These are phyloP conservation scores for Limonius californicus DNA, from an alignment of 1,140 invertebrate genomes.

Conservation along the genomic window DNA sequence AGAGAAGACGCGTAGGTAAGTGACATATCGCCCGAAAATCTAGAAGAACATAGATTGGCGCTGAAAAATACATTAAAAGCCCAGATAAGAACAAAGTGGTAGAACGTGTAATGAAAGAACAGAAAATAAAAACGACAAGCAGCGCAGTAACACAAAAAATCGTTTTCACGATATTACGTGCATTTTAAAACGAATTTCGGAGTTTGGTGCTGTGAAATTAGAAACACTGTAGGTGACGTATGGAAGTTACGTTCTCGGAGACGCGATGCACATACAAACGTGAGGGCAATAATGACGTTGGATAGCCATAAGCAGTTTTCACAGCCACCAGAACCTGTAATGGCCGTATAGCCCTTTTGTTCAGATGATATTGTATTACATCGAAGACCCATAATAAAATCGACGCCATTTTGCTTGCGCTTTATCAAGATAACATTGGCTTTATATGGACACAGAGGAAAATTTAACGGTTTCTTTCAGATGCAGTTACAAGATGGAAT, in stretches of 20 bases:
- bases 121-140: not conserved
- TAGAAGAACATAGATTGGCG: too few relatives aligned
- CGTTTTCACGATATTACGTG: not conserved
- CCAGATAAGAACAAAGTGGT: not conserved
- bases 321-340: not conserved
- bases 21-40: too few relatives aligned
- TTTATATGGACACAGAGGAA: too few relatives aligned
- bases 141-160: not conserved
- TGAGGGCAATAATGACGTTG: not conserved
- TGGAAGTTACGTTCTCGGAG: conserved; percentile 1
- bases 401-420: too few relatives aligned
- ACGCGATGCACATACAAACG: conserved; percentile 10
- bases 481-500: too few relatives aligned
- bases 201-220: conserved; percentile 10
- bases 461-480: too few relatives aligned
- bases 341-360: not conserved
- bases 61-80: too few relatives aligned
- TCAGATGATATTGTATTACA: not conserved
- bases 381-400: not conserved
- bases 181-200: not conserved
- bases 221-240: conserved; percentile 18
- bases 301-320: conserved; percentile 3
- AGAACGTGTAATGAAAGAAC: not conserved
- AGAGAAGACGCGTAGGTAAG: too few relatives aligned
- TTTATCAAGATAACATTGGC: too few relatives aligned